Evolutionary conservation across 1,140 invertebrate species (phyloP).

Genomic region (Drosophila subpulchrella): DNA sequence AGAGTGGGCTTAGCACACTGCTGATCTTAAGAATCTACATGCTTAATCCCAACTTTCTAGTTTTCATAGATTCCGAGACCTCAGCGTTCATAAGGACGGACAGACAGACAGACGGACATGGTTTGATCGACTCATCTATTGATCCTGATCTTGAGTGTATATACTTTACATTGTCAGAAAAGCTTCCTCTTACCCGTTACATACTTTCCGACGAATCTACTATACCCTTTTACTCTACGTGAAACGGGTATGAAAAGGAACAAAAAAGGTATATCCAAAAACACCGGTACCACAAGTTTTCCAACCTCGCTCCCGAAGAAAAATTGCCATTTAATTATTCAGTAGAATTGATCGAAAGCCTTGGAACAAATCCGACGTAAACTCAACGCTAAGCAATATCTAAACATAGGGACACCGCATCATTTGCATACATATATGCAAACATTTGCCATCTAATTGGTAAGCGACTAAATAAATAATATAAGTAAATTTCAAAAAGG

Average conservation of each 20-base stretch:
- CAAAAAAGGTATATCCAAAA: conserved; percentile 11
- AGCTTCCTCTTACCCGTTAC: too few species aligned
- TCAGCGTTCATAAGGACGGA: too few species aligned
- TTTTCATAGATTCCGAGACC: too few species aligned
- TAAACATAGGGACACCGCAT: conserved; percentile 26
- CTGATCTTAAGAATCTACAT: too few species aligned
- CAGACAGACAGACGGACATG: too few species aligned
- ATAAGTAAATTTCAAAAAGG: conserved; percentile 18
- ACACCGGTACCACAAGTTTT: conserved; percentile 20
- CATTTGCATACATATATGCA: conserved; percentile 36
- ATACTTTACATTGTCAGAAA: too few species aligned
- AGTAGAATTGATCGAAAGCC: conserved; percentile 55
- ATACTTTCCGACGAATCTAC: too few species aligned
- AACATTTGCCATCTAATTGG: conserved; percentile 72
- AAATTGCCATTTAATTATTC: conserved; percentile 50
- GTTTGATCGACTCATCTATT: too few species aligned
- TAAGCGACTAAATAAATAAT: conserved; percentile 56
- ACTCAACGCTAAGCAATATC: conserved; percentile 57
- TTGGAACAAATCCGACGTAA: conserved; percentile 54
- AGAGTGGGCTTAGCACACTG: too few species aligned
- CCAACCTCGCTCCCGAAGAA: conserved; percentile 49
- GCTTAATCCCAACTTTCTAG: too few species aligned
- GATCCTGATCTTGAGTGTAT: too few species aligned
- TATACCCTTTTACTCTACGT: too few species aligned
- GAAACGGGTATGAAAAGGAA: background rate